Percentiles rank a stretch among this genome's conserved stretches.
These are phyloP conservation scores for Melipona bicolor DNA, from an alignment of 2,888 invertebrate genomes.

Conservation along the genomic window DNA sequence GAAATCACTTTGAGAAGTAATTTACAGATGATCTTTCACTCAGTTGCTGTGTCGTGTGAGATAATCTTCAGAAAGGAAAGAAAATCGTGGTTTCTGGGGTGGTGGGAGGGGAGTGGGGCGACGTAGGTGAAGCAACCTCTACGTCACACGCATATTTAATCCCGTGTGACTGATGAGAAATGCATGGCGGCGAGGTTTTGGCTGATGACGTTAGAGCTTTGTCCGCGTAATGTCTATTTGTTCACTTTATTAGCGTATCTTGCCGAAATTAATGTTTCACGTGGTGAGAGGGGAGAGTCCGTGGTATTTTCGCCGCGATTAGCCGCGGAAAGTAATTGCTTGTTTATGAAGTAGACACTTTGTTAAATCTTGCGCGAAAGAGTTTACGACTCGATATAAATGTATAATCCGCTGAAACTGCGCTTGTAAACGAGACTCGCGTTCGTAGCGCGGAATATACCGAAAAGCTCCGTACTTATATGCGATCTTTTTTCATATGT, in stretches of 20 bases:
- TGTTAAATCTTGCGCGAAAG: neutral
- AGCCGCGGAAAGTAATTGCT: neutral
- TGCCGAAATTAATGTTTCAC: neutral
- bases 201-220: slow-evolving; percentile 28
- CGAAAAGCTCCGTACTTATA: neutral
- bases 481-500: neutral
- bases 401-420: slow-evolving; percentile 3
- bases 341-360: slow-evolving; percentile 5
- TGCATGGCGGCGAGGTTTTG: slow-evolving; percentile 9
- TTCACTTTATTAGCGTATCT: neutral
- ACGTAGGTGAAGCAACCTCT: slow-evolving; percentile 23
- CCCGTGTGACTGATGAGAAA: slow-evolving; percentile 31
- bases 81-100: neutral
- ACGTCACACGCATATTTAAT: slow-evolving; percentile 26
- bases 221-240: slow-evolving; percentile 26
- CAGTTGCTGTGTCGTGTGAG: neutral
- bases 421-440: slow-evolving; percentile 22
- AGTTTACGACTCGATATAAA: slow-evolving; percentile 17
- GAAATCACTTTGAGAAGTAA: no score
- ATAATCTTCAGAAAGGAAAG: slow-evolving; percentile 26
- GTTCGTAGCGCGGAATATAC: neutral
- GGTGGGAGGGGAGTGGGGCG: neutral
- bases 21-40: no score
- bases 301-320: neutral
- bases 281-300: neutral